Percentiles rank a stretch among this genome's conserved stretches.
Evolutionary conservation across 2,888 invertebrate genomes (phyloP).

Genomic region (Standfussiana lucernea): DNA sequence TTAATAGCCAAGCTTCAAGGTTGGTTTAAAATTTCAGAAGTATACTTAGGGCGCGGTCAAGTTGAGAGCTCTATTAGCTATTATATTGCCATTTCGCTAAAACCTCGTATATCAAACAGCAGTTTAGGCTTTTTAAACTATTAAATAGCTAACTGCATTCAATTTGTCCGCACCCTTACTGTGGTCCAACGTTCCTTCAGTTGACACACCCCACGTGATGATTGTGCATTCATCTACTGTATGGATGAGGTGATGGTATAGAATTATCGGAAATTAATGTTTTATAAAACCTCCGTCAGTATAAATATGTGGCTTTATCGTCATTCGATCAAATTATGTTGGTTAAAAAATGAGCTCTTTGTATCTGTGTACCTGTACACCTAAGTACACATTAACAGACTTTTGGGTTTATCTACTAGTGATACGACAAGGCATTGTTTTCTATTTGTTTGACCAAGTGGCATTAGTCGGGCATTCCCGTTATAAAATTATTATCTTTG

Average conservation of each 20-base stretch:
- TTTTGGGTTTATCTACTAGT: constrained; percentile 60
- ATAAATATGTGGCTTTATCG: neutral
- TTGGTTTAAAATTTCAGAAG: constrained; percentile 13
- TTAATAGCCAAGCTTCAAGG: neutral
- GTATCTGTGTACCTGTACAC: constrained; percentile 13
- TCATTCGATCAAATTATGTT: constrained; percentile 11
- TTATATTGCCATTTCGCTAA: neutral
- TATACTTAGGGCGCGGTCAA: neutral
- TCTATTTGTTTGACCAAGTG: constrained; percentile 44
- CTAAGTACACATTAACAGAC: constrained; percentile 47
- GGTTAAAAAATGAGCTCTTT: constrained; percentile 1
- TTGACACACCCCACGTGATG: neutral
- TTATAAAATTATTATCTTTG: constrained; percentile 37
- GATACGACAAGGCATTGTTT: constrained; percentile 20
- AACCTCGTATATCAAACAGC: neutral
- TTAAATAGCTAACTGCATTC: neutral
- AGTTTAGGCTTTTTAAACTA: neutral
- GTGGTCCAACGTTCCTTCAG: neutral
- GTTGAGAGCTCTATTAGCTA: neutral
- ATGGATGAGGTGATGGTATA: constrained; percentile 22
- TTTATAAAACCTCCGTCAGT: constrained; percentile 4
- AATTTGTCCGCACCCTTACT: neutral
- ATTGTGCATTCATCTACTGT: constrained; percentile 2
- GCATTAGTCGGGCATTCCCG: constrained; percentile 13
- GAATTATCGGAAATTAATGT: neutral